Evolutionary conservation across 2,113 vertebrate species (phyloP).

Genomic region (Tetrax tetrax): DNA sequence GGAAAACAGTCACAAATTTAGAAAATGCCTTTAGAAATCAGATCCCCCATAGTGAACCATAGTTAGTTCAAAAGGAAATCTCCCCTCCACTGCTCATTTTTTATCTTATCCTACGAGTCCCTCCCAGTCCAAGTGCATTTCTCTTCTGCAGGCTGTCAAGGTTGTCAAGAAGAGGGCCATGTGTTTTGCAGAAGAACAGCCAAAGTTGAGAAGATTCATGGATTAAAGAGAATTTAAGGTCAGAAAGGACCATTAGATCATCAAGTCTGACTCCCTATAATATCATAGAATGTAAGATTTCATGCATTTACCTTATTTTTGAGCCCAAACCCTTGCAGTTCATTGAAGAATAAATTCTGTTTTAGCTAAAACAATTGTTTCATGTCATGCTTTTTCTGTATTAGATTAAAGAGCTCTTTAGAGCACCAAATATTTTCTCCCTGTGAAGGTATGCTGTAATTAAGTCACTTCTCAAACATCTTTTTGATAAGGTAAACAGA

Average conservation of each 20-base stretch:
- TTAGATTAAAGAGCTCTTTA: slow-evolving; percentile 16
- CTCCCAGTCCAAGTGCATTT: neutral
- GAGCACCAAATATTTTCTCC: slow-evolving; percentile 19
- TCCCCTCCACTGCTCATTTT: neutral
- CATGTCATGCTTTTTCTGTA: neutral
- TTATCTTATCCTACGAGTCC: slow-evolving; percentile 7
- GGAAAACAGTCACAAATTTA: neutral
- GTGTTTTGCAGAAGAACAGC: neutral
- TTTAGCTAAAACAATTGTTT: slow-evolving; percentile 3
- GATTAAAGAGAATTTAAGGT: neutral
- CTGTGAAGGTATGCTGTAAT: slow-evolving; percentile 46
- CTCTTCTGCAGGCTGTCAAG: neutral
- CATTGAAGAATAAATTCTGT: slow-evolving; percentile 10
- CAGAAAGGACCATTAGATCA: slow-evolving; percentile 16
- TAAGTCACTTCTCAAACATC: slow-evolving; percentile 53
- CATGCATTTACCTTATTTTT: neutral
- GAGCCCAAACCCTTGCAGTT: neutral
- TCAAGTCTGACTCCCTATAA: neutral
- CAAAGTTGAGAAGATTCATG: neutral
- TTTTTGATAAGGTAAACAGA: slow-evolving; percentile 59
- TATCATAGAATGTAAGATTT: slow-evolving; percentile 14
- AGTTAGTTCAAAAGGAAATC: neutral
- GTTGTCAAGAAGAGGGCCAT: slow-evolving; percentile 4
- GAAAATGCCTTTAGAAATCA: neutral
- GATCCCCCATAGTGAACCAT: neutral